Conservation (phyloP, 35 echinoderm and acorn worm species). For the Patiria miniata region DNA sequence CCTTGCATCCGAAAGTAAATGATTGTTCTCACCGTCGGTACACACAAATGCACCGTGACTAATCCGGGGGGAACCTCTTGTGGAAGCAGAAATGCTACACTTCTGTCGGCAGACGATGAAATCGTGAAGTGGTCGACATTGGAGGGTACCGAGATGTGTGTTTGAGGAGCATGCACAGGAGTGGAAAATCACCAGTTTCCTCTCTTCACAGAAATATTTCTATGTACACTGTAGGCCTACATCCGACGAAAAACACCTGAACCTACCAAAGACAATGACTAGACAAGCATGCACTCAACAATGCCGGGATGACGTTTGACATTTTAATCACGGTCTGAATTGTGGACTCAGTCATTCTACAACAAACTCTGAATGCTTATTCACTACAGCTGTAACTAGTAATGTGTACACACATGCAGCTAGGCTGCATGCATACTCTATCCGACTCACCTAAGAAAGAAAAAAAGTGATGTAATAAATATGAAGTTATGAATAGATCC, state of each 20-base stretch:
- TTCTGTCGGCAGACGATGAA: neutral
- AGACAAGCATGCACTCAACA: neutral
- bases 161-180: neutral
- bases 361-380: too few species aligned
- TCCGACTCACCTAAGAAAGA: too few species aligned
- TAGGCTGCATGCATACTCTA: too few species aligned
- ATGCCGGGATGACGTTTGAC: neutral
- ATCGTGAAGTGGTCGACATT: neutral
- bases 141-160: neutral
- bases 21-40: slow-evolving; percentile 12
- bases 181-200: neutral
- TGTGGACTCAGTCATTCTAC: neutral
- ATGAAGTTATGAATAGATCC: too few species aligned
- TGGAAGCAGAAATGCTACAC: neutral
- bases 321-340: neutral
- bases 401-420: too few species aligned
- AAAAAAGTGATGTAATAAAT: too few species aligned
- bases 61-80: neutral
- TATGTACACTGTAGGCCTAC: neutral
- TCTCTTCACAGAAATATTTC: neutral
- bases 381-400: too few species aligned
- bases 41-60: slow-evolving; percentile 16
- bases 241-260: neutral
- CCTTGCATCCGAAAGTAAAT: slow-evolving; percentile 16
- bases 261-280: neutral